Evolutionary conservation across 2,888 invertebrate genomes (phyloP).

Genomic region (Drosophila niveifrons): DNA sequence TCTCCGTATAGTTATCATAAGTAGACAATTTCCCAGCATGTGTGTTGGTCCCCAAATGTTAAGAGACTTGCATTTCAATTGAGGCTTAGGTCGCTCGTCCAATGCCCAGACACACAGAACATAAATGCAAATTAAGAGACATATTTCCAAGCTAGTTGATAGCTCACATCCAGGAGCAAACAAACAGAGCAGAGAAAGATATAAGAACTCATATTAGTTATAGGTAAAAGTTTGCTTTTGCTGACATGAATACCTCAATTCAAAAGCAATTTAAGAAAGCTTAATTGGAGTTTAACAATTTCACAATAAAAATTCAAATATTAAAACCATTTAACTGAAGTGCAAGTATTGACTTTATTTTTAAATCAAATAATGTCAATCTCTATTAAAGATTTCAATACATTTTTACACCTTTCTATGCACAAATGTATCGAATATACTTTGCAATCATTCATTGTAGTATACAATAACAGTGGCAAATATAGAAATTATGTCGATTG

Average conservation of each 20-base stretch:
- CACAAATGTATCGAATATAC: neutral
- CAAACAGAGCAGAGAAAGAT: neutral
- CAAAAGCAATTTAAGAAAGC: slow-evolving; percentile 41
- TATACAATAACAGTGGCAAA: slow-evolving; percentile 2
- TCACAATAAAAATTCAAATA: neutral
- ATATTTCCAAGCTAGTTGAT: slow-evolving; percentile 22
- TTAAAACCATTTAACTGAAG: no score
- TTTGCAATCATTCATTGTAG: slow-evolving; percentile 5
- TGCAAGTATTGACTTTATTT: neutral
- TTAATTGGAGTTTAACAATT: slow-evolving; percentile 35
- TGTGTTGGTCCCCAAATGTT: slow-evolving; percentile 17
- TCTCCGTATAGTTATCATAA: slow-evolving; percentile 63
- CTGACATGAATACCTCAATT: slow-evolving; percentile 1
- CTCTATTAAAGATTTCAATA: neutral
- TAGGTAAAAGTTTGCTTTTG: neutral
- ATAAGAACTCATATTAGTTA: neutral
- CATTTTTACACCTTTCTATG: neutral
- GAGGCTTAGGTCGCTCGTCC: slow-evolving; percentile 23
- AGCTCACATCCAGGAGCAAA: slow-evolving; percentile 13
- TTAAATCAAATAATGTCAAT: neutral
- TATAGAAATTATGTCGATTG: slow-evolving; percentile 58
- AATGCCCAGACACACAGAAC: slow-evolving; percentile 8
- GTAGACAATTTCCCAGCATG: slow-evolving; percentile 54
- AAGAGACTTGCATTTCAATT: slow-evolving; percentile 44
- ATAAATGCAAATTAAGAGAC: slow-evolving; percentile 38